phyloP scores from a whole-genome alignment of 1,140 invertebrate genomes.

The Psix sp. region DNA sequence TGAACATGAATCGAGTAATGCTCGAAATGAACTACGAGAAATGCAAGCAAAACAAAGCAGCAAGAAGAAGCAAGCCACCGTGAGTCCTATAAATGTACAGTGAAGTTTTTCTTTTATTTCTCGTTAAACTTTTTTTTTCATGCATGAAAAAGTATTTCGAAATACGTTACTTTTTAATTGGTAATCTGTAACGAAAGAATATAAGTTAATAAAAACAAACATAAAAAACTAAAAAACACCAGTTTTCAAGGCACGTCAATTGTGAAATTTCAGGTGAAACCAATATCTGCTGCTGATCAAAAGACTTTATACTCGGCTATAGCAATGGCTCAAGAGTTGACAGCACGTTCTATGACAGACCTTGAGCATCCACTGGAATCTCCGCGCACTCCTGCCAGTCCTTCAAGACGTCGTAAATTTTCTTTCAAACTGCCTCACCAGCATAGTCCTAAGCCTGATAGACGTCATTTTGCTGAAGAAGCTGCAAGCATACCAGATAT shows the following conservation, averaged over 20 bases:
- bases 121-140: neutral
- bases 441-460: constrained; percentile 81
- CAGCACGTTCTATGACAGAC: constrained; percentile 90
- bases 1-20: constrained; percentile 83
- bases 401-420: constrained; percentile 90
- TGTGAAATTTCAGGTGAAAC: constrained; percentile 83
- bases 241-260: neutral
- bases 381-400: constrained; percentile 83
- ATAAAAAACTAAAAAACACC: too few species aligned
- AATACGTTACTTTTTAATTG: too few species aligned
- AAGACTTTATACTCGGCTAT: constrained; percentile 96
- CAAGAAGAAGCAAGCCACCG: constrained; percentile 87
- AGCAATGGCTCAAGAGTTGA: constrained; percentile 94
- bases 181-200: too few species aligned
- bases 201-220: too few species aligned
- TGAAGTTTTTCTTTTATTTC: constrained; percentile 62
- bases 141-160: too few species aligned
- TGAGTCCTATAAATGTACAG: constrained; percentile 78
- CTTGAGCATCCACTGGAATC: constrained; percentile 81
- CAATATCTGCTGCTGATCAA: constrained; percentile 95
- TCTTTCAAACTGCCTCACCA: constrained; percentile 88
- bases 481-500: constrained; percentile 92
- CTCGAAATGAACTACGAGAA: constrained; percentile 85
- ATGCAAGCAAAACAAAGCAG: constrained; percentile 78
- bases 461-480: constrained; percentile 92